Evolutionary conservation across 2,797 vertebrate genomes (phyloP).

Genomic region (Megaceryle alcyon): DNA sequence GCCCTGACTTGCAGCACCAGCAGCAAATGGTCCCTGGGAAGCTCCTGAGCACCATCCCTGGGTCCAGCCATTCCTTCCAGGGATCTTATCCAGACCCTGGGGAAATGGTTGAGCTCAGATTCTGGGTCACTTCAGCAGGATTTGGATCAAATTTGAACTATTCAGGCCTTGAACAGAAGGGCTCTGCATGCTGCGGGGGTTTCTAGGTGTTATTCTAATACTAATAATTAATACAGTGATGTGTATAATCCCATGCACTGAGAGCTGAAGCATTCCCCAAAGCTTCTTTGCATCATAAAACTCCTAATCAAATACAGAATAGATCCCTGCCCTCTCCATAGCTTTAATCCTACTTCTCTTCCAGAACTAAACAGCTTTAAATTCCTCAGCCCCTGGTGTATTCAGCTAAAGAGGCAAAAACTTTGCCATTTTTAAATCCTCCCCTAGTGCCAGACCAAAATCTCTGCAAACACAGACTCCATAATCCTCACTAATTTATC

Average conservation of each 20-base stretch:
- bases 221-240: constrained; percentile 59
- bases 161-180: background rate
- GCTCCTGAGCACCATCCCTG: background rate
- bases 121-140: background rate
- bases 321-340: constrained; percentile 49
- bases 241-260: constrained; percentile 19
- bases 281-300: constrained; percentile 68
- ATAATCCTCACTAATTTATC: constrained; percentile 52
- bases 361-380: constrained; percentile 55
- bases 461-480: constrained; percentile 46
- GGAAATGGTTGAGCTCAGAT: background rate
- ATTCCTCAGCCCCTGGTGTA: constrained; percentile 32
- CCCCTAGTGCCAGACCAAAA: constrained; percentile 23
- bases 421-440: constrained; percentile 52
- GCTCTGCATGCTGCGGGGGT: background rate
- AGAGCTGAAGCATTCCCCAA: constrained; percentile 20
- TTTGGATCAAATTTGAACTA: background rate
- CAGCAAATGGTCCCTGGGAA: background rate
- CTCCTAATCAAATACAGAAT: constrained; percentile 60
- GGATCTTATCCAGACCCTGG: background rate
- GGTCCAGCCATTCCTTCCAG: background rate
- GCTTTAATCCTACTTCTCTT: constrained; percentile 54
- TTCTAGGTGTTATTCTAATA: constrained; percentile 17
- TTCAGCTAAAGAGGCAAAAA: constrained; percentile 41
- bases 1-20: background rate